Evolutionary conservation across 2,888 invertebrate species (phyloP).

Genomic region (Acronicta alni): DNA sequence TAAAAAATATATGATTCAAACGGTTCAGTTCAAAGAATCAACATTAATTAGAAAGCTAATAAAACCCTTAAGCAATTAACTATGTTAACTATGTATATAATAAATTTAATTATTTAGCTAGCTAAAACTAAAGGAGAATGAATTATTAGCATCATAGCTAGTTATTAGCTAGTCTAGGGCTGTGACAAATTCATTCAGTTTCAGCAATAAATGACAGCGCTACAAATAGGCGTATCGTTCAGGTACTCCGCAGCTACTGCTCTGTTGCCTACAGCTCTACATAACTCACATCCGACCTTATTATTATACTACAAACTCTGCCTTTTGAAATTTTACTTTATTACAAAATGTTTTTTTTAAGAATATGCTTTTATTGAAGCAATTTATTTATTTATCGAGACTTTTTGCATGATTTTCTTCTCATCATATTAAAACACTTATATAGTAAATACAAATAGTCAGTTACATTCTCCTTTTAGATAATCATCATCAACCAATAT

Average conservation of each 20-base stretch:
- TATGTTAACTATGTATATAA: slow-evolving; percentile 7
- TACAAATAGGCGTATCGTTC: slow-evolving; percentile 28
- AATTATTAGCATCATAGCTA: slow-evolving; percentile 8
- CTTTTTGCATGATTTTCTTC: too few relatives aligned
- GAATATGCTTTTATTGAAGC: too few relatives aligned
- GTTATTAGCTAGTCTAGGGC: slow-evolving; percentile 28
- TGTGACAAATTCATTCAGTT: slow-evolving; percentile 38
- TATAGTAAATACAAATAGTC: too few relatives aligned
- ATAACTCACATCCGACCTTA: slow-evolving; percentile 25
- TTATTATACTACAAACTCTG: slow-evolving; percentile 27
- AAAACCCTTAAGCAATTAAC: background rate
- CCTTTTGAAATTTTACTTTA: background rate
- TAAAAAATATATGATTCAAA: too few relatives aligned
- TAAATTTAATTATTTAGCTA: background rate
- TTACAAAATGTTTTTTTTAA: too few relatives aligned
- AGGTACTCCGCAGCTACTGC: slow-evolving; percentile 2
- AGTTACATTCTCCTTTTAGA: too few relatives aligned
- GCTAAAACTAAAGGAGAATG: slow-evolving; percentile 1
- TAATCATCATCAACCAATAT: too few relatives aligned
- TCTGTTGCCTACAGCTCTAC: slow-evolving; percentile 8
- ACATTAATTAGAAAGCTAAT: background rate
- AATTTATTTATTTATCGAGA: too few relatives aligned
- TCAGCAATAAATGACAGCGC: slow-evolving; percentile 31
- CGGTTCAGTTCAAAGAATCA: background rate
- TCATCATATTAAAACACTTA: too few relatives aligned